Evolutionary conservation across 2,113 vertebrate species (phyloP).

Genomic region (Eptatretus burgeri): DNA sequence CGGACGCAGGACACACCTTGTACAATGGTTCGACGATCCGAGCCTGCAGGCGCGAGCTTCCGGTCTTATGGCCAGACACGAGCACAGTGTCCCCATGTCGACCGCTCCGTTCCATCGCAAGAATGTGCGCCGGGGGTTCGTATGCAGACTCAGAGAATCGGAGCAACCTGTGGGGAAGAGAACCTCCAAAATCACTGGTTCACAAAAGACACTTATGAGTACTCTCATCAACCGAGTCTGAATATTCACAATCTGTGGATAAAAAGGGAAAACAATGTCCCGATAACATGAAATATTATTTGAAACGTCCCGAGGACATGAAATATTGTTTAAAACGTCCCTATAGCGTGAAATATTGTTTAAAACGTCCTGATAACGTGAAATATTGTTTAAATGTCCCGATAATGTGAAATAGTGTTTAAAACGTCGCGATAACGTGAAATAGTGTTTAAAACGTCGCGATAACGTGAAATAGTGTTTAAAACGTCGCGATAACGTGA

Average conservation of each 20-base stretch:
- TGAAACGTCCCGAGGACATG: no score
- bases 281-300: no score
- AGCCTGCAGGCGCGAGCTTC: slow-evolving; percentile 27
- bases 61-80: slow-evolving; percentile 33
- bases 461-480: no score
- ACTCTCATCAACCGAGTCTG: not conserved
- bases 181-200: not conserved
- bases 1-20: slow-evolving; percentile 15
- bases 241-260: not conserved
- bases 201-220: not conserved
- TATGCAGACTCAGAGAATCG: slow-evolving; percentile 74
- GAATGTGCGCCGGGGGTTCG: slow-evolving; percentile 50
- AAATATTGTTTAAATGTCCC: no score
- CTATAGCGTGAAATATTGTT: no score
- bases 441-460: no score
- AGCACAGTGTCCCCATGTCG: slow-evolving; percentile 52
- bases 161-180: slow-evolving; percentile 27
- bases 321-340: no score
- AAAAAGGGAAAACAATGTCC: slow-evolving; percentile 1
- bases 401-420: no score
- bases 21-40: slow-evolving; percentile 26
- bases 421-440: no score
- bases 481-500: no score
- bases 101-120: slow-evolving; percentile 64
- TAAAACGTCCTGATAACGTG: no score